These are phyloP conservation scores for Oopsacas minuta DNA, from an alignment of 37 sponge, comb jelly and placozoan species.

Conservation along the genomic window DNA sequence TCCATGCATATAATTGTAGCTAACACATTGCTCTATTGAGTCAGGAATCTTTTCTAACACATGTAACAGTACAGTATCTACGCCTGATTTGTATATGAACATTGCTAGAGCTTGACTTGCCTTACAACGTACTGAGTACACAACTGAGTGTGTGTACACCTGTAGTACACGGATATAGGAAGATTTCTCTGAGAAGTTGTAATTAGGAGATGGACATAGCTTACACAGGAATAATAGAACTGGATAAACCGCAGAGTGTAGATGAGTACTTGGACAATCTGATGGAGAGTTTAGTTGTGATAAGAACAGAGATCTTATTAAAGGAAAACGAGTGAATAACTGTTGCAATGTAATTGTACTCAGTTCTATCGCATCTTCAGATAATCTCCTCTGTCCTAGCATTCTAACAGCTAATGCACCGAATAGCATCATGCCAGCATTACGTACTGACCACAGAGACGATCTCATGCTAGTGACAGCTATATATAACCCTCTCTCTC, in stretches of 20 bases:
- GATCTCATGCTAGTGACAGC: not conserved
- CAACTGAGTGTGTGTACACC: not conserved
- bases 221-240: not conserved
- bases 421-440: slow-evolving; percentile 6
- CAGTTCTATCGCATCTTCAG: not conserved
- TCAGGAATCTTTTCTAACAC: not conserved
- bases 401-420: not conserved
- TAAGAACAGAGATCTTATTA: not conserved
- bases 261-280: not conserved
- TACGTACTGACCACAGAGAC: not conserved
- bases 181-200: not conserved
- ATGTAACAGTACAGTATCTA: not conserved
- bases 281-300: not conserved
- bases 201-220: not conserved
- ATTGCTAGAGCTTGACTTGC: not conserved
- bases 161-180: not conserved
- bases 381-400: not conserved
- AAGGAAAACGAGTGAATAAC: not conserved
- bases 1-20: not conserved
- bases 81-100: not conserved
- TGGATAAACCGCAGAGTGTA: not conserved
- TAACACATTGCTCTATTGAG: not conserved
- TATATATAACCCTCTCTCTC: not conserved
- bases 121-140: not conserved
- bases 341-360: not conserved